Conservation (phyloP, 2,113 vertebrate genomes). For the Phocoena phocoena region DNA sequence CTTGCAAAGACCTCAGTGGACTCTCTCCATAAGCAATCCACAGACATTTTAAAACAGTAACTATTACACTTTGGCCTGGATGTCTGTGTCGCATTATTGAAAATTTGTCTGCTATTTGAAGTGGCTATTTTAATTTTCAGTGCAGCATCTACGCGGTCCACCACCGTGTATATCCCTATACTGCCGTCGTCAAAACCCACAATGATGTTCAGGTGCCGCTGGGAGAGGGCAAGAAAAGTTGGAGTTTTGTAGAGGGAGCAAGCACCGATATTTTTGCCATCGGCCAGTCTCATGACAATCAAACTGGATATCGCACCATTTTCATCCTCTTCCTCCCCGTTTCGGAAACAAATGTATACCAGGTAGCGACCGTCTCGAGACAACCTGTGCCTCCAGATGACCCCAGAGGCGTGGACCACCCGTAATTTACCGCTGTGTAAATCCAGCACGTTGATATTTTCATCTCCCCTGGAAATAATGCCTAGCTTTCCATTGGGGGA, state of each 20-base stretch:
- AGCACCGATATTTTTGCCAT: conserved; percentile 98
- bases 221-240: conserved; percentile 94
- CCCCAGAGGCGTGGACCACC: conserved; percentile 92
- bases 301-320: conserved; percentile 92
- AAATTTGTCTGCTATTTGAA: conserved; percentile 98
- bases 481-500: conserved; percentile 98
- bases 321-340: conserved; percentile 94
- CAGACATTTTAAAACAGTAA: conserved; percentile 94
- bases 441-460: conserved; percentile 97
- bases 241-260: conserved; percentile 98
- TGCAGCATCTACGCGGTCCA: conserved; percentile 96
- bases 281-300: conserved; percentile 97
- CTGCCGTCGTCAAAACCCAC: conserved; percentile 98
- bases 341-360: conserved; percentile 96
- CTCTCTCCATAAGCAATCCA: conserved; percentile 97
- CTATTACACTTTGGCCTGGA: conserved; percentile 93
- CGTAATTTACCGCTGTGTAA: conserved; percentile 95
- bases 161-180: conserved; percentile 98
- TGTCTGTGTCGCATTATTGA: conserved; percentile 93
- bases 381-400: conserved; percentile 95
- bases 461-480: conserved; percentile 95
- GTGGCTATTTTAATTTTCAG: conserved; percentile 99
- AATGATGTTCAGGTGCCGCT: conserved; percentile 97
- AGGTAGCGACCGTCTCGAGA: conserved; percentile 97
- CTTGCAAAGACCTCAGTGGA: conserved; percentile 98